These are phyloP conservation scores for Laticauda colubrina DNA, from an alignment of 2,113 vertebrate species.

Conservation along the genomic window DNA sequence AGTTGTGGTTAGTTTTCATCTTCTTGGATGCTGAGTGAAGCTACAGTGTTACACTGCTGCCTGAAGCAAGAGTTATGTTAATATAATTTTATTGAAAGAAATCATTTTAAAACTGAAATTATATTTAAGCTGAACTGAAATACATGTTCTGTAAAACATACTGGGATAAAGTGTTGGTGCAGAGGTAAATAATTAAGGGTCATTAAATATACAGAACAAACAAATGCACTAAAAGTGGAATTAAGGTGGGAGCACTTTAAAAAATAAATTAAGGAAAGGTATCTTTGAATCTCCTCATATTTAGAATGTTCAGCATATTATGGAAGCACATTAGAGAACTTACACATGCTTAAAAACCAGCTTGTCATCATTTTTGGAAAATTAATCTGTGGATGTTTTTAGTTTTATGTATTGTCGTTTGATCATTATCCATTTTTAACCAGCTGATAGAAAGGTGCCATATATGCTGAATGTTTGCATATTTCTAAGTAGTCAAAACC, in stretches of 20 bases:
- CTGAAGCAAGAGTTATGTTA: background rate
- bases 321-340: background rate
- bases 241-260: background rate
- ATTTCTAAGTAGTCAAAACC: background rate
- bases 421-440: background rate
- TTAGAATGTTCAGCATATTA: background rate
- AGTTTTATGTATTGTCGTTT: background rate
- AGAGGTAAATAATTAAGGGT: background rate
- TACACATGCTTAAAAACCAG: background rate
- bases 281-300: background rate
- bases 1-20: background rate
- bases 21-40: background rate
- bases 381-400: background rate
- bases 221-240: background rate
- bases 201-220: background rate
- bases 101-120: constrained; percentile 24
- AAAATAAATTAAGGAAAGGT: background rate
- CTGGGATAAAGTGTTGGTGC: background rate
- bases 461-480: background rate
- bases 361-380: background rate
- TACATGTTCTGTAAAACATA: background rate
- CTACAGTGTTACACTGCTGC: background rate
- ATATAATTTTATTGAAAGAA: background rate
- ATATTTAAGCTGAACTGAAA: constrained; percentile 18
- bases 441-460: background rate